phyloP scores from a whole-genome alignment of 2,113 vertebrate genomes.

The Psilopogon haemacephalus region DNA sequence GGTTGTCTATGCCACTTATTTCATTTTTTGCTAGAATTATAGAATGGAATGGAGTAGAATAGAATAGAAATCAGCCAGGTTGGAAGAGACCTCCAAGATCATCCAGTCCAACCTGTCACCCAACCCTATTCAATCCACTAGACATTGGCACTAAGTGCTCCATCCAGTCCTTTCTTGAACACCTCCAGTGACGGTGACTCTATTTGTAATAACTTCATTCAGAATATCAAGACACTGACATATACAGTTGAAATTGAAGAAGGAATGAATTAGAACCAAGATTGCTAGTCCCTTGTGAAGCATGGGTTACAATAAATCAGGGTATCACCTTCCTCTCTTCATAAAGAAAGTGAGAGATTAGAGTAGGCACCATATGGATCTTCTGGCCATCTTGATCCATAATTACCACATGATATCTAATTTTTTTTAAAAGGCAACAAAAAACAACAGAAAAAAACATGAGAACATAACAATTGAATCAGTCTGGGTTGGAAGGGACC shows the following conservation, averaged over 20 bases:
- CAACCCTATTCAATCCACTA: no score
- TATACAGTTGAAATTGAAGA: not conserved
- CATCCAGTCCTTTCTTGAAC: no score
- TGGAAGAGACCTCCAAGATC: no score
- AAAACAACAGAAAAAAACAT: not conserved
- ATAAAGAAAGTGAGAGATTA: not conserved
- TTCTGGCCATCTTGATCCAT: not conserved
- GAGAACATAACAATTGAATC: not conserved
- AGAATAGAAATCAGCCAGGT: no score
- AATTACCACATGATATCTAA: not conserved
- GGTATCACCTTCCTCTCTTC: not conserved
- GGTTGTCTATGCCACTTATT: not conserved
- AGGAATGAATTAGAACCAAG: not conserved
- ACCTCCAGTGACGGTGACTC: no score
- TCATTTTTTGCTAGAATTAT: not conserved
- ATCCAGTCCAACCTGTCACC: no score
- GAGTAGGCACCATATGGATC: not conserved
- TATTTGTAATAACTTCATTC: not conserved
- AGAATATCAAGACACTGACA: not conserved
- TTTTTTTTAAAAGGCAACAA: not conserved
- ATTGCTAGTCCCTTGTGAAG: not conserved
- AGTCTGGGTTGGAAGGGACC: no score
- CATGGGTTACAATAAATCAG: not conserved
- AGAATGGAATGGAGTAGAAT: no score
- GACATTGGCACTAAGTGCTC: no score